phyloP scores from a whole-genome alignment of 1,140 invertebrate species.

The Microplitis mediator region DNA sequence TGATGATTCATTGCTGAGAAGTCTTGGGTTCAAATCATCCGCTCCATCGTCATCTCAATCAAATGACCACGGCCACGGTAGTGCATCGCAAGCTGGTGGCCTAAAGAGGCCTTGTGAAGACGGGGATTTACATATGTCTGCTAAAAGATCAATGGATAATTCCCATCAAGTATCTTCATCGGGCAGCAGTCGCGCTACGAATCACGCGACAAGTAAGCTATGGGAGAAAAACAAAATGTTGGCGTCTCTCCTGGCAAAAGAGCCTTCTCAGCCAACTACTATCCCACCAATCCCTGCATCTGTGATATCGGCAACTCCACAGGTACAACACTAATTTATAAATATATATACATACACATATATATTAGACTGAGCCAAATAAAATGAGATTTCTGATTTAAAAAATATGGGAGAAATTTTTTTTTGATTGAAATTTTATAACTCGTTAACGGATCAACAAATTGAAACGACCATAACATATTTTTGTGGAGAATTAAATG shows the following conservation, averaged over 20 bases:
- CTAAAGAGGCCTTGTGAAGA: conserved; percentile 75
- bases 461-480: too few species aligned
- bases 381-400: too few species aligned
- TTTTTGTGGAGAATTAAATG: too few species aligned
- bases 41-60: conserved; percentile 62
- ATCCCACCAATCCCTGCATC: conserved; percentile 71
- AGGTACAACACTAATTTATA: conserved; percentile 43
- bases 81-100: conserved; percentile 59
- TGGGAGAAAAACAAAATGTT: conserved; percentile 88
- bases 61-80: conserved; percentile 48
- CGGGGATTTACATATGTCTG: conserved; percentile 65
- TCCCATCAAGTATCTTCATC: conserved; percentile 63
- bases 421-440: too few species aligned
- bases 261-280: conserved; percentile 73
- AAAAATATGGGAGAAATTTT: too few species aligned
- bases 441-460: too few species aligned
- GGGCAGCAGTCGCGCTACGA: conserved; percentile 41
- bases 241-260: conserved; percentile 79
- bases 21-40: conserved; percentile 65
- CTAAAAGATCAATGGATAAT: conserved; percentile 63
- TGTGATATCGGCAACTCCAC: conserved; percentile 70
- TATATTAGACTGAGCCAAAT: too few species aligned
- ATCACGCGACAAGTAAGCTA: conserved; percentile 68
- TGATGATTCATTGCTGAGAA: conserved; percentile 66
- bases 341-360: not conserved